A percentile compares a stretch with the other conserved stretches of the same genome.
Conservation (phyloP, 1,140 invertebrate species). For the Ditylenchus dipsaci region DNA sequence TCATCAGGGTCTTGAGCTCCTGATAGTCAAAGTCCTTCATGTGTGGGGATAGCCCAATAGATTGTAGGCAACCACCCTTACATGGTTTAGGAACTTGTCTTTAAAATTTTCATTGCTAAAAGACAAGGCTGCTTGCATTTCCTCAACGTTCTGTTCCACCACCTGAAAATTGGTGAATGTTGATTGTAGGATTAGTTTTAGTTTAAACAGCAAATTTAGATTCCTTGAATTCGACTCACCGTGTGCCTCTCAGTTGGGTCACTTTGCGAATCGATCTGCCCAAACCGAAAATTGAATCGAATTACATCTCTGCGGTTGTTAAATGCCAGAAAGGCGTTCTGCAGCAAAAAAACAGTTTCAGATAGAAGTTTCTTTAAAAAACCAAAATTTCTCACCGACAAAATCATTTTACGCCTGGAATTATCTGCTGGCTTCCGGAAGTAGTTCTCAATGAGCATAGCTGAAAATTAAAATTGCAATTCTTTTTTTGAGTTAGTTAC, state of each 20-base stretch:
- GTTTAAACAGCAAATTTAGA: neutral
- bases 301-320: slow-evolving; percentile 8
- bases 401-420: slow-evolving; percentile 8
- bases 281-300: slow-evolving; percentile 24
- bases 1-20: slow-evolving; percentile 1
- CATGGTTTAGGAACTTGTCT: slow-evolving; percentile 2
- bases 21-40: neutral
- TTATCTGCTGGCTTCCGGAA: neutral
- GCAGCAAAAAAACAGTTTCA: slow-evolving; percentile 1
- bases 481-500: too few species aligned
- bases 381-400: slow-evolving; percentile 10
- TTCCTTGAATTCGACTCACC: neutral
- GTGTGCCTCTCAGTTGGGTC: slow-evolving; percentile 8
- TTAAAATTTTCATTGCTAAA: neutral
- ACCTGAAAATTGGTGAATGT: too few species aligned
- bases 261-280: neutral
- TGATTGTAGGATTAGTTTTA: neutral
- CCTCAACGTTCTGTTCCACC: slow-evolving; percentile 21
- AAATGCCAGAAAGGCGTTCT: slow-evolving; percentile 29
- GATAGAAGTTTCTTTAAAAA: neutral
- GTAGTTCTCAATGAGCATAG: slow-evolving; percentile 14
- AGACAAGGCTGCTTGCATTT: neutral
- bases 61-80: neutral
- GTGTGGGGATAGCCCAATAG: slow-evolving; percentile 2
- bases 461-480: too few species aligned